These are phyloP conservation scores for Mythimna ferrago DNA, from an alignment of 2,888 invertebrate genomes.

Conservation along the genomic window DNA sequence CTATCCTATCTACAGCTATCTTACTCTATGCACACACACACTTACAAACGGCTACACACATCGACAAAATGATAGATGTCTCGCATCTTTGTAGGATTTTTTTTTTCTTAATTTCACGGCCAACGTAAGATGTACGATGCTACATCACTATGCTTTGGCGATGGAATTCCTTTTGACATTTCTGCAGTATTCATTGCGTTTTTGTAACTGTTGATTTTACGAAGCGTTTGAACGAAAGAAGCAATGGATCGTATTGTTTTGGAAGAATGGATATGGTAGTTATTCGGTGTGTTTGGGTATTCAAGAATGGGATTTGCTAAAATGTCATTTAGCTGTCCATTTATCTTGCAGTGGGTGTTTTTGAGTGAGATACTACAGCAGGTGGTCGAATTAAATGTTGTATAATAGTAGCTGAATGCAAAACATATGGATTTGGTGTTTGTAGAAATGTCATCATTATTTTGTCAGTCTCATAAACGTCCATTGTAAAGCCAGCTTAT, in stretches of 20 bases:
- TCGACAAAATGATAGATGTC: slow-evolving; percentile 39
- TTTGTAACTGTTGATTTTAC: fast-evolving
- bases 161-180: slow-evolving; percentile 13
- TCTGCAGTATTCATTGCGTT: slow-evolving; percentile 9
- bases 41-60: slow-evolving; percentile 19
- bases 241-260: not conserved
- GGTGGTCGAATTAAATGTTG: slow-evolving; percentile 24
- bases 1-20: slow-evolving; percentile 13
- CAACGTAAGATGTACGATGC: slow-evolving; percentile 27
- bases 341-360: slow-evolving; percentile 35
- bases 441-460: slow-evolving; percentile 25
- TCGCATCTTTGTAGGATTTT: slow-evolving; percentile 13
- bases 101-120: slow-evolving; percentile 52
- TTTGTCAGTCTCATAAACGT: slow-evolving; percentile 40
- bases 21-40: slow-evolving; percentile 30
- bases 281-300: not conserved
- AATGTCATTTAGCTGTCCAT: slow-evolving; percentile 24
- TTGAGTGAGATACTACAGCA: slow-evolving; percentile 31
- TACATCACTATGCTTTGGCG: slow-evolving; percentile 7
- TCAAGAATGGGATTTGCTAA: slow-evolving; percentile 13
- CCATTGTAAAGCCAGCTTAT: slow-evolving; percentile 7
- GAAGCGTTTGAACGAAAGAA: fast-evolving
- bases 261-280: not conserved
- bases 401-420: slow-evolving; percentile 22
- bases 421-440: slow-evolving; percentile 29